These are phyloP conservation scores for Pandion haliaetus DNA, from an alignment of 2,113 vertebrate species.

Conservation along the genomic window DNA sequence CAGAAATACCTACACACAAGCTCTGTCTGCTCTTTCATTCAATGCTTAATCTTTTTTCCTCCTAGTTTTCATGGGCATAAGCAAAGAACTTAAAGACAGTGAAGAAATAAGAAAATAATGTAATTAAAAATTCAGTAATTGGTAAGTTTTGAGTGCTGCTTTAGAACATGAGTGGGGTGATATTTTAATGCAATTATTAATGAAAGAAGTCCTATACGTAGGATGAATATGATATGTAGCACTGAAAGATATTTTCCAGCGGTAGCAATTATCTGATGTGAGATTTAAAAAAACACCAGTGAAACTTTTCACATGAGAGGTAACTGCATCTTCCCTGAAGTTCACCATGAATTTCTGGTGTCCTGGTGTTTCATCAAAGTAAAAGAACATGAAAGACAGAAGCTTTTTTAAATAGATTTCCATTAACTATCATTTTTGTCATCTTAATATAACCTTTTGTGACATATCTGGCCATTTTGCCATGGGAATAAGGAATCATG, in stretches of 20 bases:
- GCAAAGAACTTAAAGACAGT: not conserved
- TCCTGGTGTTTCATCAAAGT: not conserved
- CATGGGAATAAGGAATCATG: not conserved
- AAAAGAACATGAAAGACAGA: not conserved
- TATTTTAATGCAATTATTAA: conserved; percentile 30
- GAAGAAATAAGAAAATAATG: not conserved
- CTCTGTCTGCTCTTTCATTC: not conserved
- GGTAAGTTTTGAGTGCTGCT: conserved; percentile 19
- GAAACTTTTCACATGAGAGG: conserved; percentile 2
- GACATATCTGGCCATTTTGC: not conserved
- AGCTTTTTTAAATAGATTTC: not conserved
- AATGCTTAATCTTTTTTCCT: not conserved
- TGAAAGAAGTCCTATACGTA: not conserved
- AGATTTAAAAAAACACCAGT: not conserved
- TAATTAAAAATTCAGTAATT: conserved; percentile 35
- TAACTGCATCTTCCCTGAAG: not conserved
- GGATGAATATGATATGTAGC: not conserved
- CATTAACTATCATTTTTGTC: not conserved
- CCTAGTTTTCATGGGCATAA: not conserved
- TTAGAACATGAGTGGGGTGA: conserved; percentile 18
- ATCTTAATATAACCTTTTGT: not conserved
- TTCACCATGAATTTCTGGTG: not conserved
- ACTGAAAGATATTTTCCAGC: conserved; percentile 11
- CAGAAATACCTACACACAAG: not conserved
- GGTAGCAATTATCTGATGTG: not conserved